Conservation (phyloP, 2,888 invertebrate genomes). For the Subacronicta megacephala region DNA sequence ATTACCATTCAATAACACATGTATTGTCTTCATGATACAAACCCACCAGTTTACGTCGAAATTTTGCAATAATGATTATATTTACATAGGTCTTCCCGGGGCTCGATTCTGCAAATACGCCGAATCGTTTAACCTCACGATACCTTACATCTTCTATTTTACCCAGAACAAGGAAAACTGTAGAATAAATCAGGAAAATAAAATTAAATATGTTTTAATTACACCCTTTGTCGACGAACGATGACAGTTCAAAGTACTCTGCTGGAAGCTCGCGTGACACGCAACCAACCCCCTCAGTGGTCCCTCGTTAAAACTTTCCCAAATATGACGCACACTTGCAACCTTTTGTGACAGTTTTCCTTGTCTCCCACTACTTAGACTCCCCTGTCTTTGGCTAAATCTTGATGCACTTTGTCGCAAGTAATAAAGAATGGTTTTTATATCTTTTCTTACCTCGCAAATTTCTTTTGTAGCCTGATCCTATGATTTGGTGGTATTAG, state of each 20-base stretch:
- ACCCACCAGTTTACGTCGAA: slow-evolving; percentile 23
- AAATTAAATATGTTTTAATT: slow-evolving; percentile 53
- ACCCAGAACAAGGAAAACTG: not conserved
- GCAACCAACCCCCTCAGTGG: slow-evolving; percentile 67
- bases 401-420: slow-evolving; percentile 68
- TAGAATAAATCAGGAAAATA: not conserved
- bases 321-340: slow-evolving; percentile 80
- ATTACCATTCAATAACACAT: slow-evolving; percentile 43
- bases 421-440: slow-evolving; percentile 60
- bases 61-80: slow-evolving; percentile 18
- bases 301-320: slow-evolving; percentile 84
- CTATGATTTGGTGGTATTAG: slow-evolving; percentile 77
- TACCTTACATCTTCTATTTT: not conserved
- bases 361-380: slow-evolving; percentile 67
- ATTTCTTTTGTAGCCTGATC: slow-evolving; percentile 72
- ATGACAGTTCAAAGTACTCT: slow-evolving; percentile 77
- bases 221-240: slow-evolving; percentile 62
- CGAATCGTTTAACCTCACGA: not conserved
- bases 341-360: slow-evolving; percentile 82
- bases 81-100: not conserved
- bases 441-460: slow-evolving; percentile 55
- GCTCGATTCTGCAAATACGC: not conserved
- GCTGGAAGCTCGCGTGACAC: slow-evolving; percentile 79
- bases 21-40: slow-evolving; percentile 34
- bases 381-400: slow-evolving; percentile 71